Evolutionary conservation across 2,113 vertebrate species (phyloP).

Genomic region (Colistium nudipinnis): DNA sequence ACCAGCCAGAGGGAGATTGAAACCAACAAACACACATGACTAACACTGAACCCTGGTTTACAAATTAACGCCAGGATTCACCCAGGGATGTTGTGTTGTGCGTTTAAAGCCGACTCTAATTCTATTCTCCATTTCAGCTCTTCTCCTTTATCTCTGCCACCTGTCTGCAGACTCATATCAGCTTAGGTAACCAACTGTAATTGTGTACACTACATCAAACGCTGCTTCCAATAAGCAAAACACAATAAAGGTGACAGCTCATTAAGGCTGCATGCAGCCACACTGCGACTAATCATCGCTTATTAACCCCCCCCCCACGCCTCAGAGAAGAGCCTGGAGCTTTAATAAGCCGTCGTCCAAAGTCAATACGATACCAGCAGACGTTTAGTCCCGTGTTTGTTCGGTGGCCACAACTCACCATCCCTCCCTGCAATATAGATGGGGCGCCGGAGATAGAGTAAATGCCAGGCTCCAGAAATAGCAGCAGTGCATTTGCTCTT

Average conservation of each 20-base stretch:
- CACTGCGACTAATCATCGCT: constrained; percentile 39
- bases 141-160: neutral
- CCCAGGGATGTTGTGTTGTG: neutral
- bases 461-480: constrained; percentile 76
- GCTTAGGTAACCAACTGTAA: constrained; percentile 24
- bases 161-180: constrained; percentile 17
- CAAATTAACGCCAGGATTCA: constrained; percentile 15
- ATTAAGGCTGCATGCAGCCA: constrained; percentile 42
- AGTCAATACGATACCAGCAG: constrained; percentile 57
- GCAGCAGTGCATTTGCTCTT: constrained; percentile 66
- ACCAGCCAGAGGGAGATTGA: too few species aligned
- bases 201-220: constrained; percentile 47
- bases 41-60: constrained; percentile 11
- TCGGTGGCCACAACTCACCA: constrained; percentile 37
- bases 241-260: constrained; percentile 57
- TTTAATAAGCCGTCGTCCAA: constrained; percentile 59
- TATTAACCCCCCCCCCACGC: neutral
- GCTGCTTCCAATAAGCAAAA: constrained; percentile 39
- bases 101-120: constrained; percentile 10
- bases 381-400: constrained; percentile 57
- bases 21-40: neutral
- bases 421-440: constrained; percentile 45
- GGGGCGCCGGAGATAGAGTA: constrained; percentile 46
- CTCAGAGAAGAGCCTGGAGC: constrained; percentile 24
- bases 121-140: neutral